A percentile compares a stretch with the other conserved stretches of the same genome.
These are phyloP conservation scores for Nyctibius bracteatus DNA, from an alignment of 2,113 vertebrate genomes.

Conservation along the genomic window DNA sequence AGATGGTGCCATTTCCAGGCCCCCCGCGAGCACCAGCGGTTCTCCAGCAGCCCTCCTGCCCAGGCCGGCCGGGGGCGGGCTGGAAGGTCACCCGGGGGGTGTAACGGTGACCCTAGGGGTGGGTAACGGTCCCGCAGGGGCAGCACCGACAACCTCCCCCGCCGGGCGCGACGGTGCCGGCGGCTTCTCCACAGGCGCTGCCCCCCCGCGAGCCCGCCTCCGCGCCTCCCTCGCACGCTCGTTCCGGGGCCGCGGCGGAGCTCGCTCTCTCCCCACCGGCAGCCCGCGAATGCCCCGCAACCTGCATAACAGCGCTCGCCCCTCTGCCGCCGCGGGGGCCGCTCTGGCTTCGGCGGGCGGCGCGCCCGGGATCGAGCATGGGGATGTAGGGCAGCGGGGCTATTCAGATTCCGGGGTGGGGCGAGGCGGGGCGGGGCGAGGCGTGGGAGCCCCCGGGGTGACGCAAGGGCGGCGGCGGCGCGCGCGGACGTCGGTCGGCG, in stretches of 20 bases:
- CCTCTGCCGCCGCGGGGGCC: too few species aligned
- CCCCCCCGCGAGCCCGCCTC: not conserved
- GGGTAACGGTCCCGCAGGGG: not conserved
- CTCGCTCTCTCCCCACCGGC: rapidly evolving
- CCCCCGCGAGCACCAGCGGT: too few species aligned
- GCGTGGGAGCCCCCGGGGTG: not conserved
- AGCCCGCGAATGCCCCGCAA: not conserved
- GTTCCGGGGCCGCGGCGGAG: not conserved
- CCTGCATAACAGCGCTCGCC: not conserved
- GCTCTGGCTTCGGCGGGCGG: not conserved
- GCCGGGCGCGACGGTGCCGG: too few species aligned
- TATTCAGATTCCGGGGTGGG: constrained; percentile 46
- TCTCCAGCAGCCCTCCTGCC: too few species aligned
- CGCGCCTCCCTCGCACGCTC: not conserved
- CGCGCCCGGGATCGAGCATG: not conserved
- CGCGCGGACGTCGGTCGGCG: not conserved
- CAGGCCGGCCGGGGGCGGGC: rapidly evolving
- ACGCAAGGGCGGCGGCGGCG: not conserved
- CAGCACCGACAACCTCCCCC: rapidly evolving
- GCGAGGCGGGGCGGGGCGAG: not conserved
- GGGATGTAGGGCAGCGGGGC: not conserved
- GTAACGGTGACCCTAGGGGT: rapidly evolving
- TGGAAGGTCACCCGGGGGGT: too few species aligned
- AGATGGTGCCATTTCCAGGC: not conserved
- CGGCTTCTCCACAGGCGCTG: rapidly evolving